Percentiles rank a stretch among this genome's conserved stretches.
Conservation (phyloP, 2,113 vertebrate species). For the Leucopsar rothschildi region DNA sequence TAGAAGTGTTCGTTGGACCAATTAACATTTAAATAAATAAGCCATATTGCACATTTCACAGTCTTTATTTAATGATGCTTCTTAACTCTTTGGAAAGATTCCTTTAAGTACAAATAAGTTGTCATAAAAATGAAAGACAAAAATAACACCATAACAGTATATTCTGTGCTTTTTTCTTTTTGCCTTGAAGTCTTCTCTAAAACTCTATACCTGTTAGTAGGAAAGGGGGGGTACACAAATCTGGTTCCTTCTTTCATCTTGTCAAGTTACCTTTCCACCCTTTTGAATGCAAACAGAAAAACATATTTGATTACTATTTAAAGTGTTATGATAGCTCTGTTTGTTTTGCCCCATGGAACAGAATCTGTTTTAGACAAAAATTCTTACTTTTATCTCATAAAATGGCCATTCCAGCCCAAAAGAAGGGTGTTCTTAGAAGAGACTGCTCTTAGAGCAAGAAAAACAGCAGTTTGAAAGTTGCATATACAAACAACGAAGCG, state of each 20-base stretch:
- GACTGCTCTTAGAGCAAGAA: not conserved
- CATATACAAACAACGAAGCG: not conserved
- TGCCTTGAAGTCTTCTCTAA: slow-evolving; percentile 76
- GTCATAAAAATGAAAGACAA: slow-evolving; percentile 87
- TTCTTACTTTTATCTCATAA: slow-evolving; percentile 66
- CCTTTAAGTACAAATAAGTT: slow-evolving; percentile 87
- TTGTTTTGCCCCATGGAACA: slow-evolving; percentile 71
- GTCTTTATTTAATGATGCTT: slow-evolving; percentile 99
- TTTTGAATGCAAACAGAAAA: slow-evolving; percentile 72
- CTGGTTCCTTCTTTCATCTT: slow-evolving; percentile 58
- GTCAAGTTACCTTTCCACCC: slow-evolving; percentile 69
- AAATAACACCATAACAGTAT: slow-evolving; percentile 80
- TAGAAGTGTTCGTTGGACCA: slow-evolving; percentile 97
- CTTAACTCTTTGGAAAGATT: slow-evolving; percentile 89
- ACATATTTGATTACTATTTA: slow-evolving; percentile 80
- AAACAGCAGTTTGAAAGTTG: slow-evolving; percentile 24
- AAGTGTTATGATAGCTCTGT: slow-evolving; percentile 75
- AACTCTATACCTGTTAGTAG: slow-evolving; percentile 70
- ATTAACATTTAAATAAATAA: slow-evolving; percentile 95
- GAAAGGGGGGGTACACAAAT: slow-evolving; percentile 28
- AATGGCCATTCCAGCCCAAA: slow-evolving; percentile 43
- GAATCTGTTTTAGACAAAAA: slow-evolving; percentile 62
- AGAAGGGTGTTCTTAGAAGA: not conserved
- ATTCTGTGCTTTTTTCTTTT: slow-evolving; percentile 69
- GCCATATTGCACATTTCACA: slow-evolving; percentile 99